Conservation (phyloP, 92 coral and sea anemone genomes). For the Ricordea florida region DNA sequence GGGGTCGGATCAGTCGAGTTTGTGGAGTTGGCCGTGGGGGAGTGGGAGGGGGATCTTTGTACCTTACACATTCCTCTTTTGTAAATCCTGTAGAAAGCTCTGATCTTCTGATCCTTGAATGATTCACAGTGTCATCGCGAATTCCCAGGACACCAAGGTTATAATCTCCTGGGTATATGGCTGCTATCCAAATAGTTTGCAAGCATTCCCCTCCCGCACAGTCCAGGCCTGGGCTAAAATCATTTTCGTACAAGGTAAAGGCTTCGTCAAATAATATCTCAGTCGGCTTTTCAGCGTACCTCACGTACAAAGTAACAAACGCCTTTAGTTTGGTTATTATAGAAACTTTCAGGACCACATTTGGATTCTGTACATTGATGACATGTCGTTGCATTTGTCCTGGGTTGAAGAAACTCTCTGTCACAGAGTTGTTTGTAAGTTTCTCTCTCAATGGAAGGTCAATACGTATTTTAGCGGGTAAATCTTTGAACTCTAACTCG, state of each 20-base stretch:
- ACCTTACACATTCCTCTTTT: slow-evolving; percentile 25
- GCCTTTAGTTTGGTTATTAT: not conserved
- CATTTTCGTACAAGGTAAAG: not conserved
- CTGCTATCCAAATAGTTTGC: not conserved
- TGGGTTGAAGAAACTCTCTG: slow-evolving; percentile 10
- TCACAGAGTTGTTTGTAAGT: not conserved
- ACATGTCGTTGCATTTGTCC: slow-evolving; percentile 24
- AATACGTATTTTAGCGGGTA: slow-evolving; percentile 14
- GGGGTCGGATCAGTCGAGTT: not conserved
- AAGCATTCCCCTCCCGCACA: not conserved
- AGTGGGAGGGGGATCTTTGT: slow-evolving; percentile 34
- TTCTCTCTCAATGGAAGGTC: not conserved
- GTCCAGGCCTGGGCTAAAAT: not conserved
- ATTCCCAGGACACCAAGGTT: slow-evolving; percentile 9
- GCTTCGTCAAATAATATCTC: not conserved
- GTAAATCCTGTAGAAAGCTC: not conserved
- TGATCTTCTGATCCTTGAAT: slow-evolving; percentile 23
- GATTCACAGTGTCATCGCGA: not conserved
- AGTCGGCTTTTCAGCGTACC: not conserved
- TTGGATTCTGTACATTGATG: not conserved
- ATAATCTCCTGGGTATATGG: not conserved
- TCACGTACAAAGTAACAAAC: not conserved
- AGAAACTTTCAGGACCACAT: not conserved
- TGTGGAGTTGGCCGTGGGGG: not conserved
- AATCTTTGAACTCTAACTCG: not conserved